phyloP scores from a whole-genome alignment of 2,797 vertebrate genomes.

The Benthosema pterotum region DNA sequence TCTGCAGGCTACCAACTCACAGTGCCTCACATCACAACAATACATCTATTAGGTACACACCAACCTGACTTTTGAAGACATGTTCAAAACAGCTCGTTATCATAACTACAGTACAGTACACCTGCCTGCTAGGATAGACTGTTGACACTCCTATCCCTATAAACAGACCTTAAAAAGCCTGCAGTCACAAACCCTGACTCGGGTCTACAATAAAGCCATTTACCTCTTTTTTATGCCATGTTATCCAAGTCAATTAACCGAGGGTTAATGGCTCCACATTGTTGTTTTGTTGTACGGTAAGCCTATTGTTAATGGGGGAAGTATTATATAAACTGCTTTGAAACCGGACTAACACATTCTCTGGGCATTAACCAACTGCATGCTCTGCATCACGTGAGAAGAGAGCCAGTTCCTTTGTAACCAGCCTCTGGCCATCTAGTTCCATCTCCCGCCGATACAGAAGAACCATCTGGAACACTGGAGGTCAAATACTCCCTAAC shows the following conservation, averaged over 20 bases:
- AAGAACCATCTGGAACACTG: slow-evolving; percentile 21
- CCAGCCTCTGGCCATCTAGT: slow-evolving; percentile 55
- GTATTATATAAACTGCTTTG: slow-evolving; percentile 68
- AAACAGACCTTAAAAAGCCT: slow-evolving; percentile 28
- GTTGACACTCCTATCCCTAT: slow-evolving; percentile 39
- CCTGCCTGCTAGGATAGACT: slow-evolving; percentile 9
- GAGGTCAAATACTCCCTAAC: slow-evolving; percentile 42
- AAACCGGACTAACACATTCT: slow-evolving; percentile 65
- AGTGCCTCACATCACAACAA: too few species aligned
- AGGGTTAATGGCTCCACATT: slow-evolving; percentile 50
- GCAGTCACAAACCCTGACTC: background rate
- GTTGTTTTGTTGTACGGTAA: slow-evolving; percentile 46
- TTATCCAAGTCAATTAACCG: slow-evolving; percentile 53
- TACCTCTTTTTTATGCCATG: slow-evolving; percentile 32
- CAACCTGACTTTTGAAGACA: too few species aligned
- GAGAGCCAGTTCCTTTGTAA: slow-evolving; percentile 61
- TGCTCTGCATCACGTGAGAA: slow-evolving; percentile 52
- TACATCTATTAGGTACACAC: too few species aligned
- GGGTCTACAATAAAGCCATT: background rate
- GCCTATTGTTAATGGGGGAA: slow-evolving; percentile 60
- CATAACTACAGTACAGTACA: too few species aligned
- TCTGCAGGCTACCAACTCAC: too few species aligned
- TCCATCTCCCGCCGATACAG: slow-evolving; percentile 39
- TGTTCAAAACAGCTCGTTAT: too few species aligned
- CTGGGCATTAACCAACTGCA: slow-evolving; percentile 56